A percentile compares a stretch with the other conserved stretches of the same genome.
Evolutionary conservation across 2,888 invertebrate genomes (phyloP).

Genomic region (Auanema freiburgensis): DNA sequence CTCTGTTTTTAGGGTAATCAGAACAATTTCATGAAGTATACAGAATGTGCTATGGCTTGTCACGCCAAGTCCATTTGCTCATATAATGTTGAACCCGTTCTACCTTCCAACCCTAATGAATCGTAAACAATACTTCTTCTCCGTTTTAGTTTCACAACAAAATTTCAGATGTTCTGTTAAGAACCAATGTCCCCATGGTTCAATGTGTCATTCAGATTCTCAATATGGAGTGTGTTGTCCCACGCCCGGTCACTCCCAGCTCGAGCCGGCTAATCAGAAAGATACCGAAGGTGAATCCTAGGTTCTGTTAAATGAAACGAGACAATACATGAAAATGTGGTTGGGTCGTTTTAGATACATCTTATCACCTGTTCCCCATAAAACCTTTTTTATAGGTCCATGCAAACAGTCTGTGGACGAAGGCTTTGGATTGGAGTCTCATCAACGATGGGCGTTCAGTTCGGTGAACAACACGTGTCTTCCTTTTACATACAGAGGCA

Average conservation of each 20-base stretch:
- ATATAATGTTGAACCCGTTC: constrained; percentile 18
- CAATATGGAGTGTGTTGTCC: constrained; percentile 16
- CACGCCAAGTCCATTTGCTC: constrained; percentile 35
- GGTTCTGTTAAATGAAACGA: too few relatives aligned
- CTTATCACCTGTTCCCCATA: too few relatives aligned
- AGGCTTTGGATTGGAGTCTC: constrained; percentile 27
- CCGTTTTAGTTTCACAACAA: not conserved
- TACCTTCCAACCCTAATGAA: constrained; percentile 13
- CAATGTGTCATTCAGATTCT: constrained; percentile 18
- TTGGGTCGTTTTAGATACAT: too few relatives aligned
- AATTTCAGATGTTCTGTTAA: constrained; percentile 15
- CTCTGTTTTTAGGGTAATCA: constrained; percentile 42
- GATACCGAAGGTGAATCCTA: not conserved
- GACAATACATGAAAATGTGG: too few relatives aligned
- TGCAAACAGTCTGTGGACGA: constrained; percentile 37
- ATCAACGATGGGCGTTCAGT: constrained; percentile 46
- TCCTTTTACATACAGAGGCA: constrained; percentile 42
- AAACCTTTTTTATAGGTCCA: too few relatives aligned
- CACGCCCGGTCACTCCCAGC: not conserved
- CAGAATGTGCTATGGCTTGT: constrained; percentile 36
- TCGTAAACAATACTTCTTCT: constrained; percentile 7
- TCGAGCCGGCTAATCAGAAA: constrained; percentile 5
- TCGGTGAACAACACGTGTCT: constrained; percentile 29
- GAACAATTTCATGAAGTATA: constrained; percentile 47
- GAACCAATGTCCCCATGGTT: constrained; percentile 14